Percentiles rank a stretch among this genome's conserved stretches.
Evolutionary conservation across 2,797 vertebrate species (phyloP).

Genomic region (Ctenochaetus hawaiiensis): DNA sequence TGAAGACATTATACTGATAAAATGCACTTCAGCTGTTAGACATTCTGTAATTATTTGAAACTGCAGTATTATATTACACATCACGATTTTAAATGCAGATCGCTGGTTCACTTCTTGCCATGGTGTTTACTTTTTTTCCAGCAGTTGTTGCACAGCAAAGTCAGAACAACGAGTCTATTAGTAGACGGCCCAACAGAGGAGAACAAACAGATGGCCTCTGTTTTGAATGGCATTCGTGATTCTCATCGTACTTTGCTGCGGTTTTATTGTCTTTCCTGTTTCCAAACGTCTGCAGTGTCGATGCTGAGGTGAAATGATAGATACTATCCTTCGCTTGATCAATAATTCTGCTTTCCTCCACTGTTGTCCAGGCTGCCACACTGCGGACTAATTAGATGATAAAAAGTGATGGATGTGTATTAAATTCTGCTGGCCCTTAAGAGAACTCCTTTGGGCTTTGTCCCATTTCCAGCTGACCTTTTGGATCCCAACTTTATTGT

Average conservation of each 20-base stretch:
- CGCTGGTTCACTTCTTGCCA: neutral
- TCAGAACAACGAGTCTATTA: conserved; percentile 38
- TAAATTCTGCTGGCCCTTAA: conserved; percentile 89
- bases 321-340: conserved; percentile 94
- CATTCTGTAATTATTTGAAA: too few species aligned
- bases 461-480: conserved; percentile 93
- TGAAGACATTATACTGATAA: neutral
- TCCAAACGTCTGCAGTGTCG: conserved; percentile 67
- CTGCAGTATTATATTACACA: too few species aligned
- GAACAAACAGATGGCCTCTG: conserved; percentile 56
- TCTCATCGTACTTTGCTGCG: conserved; percentile 73
- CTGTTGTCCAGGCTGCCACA: conserved; percentile 91
- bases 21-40: too few species aligned
- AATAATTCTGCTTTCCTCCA: conserved; percentile 88
- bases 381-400: conserved; percentile 96
- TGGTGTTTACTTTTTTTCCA: neutral
- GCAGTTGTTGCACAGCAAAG: conserved; percentile 9
- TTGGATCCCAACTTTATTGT: conserved; percentile 92
- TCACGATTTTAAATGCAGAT: too few species aligned
- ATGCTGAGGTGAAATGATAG: conserved; percentile 88
- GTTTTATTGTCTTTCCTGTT: conserved; percentile 69
- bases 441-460: conserved; percentile 89
- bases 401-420: conserved; percentile 98
- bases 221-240: conserved; percentile 60
- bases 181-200: conserved; percentile 37